Base-by-base conservation (phyloP, 2,113 vertebrate species). In the Lethenteron camtschaticum region DNA sequence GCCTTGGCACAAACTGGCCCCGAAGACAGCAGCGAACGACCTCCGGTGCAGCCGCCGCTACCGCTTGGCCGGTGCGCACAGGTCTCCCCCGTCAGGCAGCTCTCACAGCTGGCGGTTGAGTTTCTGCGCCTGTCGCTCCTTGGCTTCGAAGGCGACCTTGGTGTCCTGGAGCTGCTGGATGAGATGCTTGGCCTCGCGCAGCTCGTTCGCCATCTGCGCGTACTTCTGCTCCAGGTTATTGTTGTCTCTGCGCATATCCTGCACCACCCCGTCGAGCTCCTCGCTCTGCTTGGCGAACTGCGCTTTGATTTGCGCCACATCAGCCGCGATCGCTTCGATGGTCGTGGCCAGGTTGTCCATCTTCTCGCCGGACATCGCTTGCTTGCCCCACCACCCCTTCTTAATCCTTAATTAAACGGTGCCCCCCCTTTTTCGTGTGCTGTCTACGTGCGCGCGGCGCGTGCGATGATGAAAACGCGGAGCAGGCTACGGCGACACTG, bases 101-200 rank as follows among this genome's bases (percentile, higher is more conserved):
- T 56, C 74, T 84, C 77, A 87, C 70, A 89, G 82, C 72, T 89
- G 86, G 56, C 85, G 76, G 74, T 82, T 87, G 68, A 90, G 86
- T 76, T 89, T 88, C 79, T 86, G 86, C 10, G 85, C 87, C 79
- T 90, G 87, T 57, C 84, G 74, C 59, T 84, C 84, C 77, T 87
- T 83, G 3, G 84, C 82, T n/a, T 87, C 83, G 24, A 86, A 87
- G 70, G 85, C 83, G 20, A 82, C 79, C 72, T 85, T 84, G 6
- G 83, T 83, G 73, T 87, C 85, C 77, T 83, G 79, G 2, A 85
- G 78, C 75, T 85, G 82, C 9, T 79, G 79, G 72, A 86, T 83
- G 9, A 84, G 75, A 75, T 87, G 85, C 75, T 83, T 86, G 68
- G 82, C 82, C 73, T 85, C 85, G 78, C 82, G 86, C 77, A 82